Percentiles rank a stretch among this genome's conserved stretches.
Conservation (phyloP, 2,797 vertebrate genomes). For the Varecia variegata region DNA sequence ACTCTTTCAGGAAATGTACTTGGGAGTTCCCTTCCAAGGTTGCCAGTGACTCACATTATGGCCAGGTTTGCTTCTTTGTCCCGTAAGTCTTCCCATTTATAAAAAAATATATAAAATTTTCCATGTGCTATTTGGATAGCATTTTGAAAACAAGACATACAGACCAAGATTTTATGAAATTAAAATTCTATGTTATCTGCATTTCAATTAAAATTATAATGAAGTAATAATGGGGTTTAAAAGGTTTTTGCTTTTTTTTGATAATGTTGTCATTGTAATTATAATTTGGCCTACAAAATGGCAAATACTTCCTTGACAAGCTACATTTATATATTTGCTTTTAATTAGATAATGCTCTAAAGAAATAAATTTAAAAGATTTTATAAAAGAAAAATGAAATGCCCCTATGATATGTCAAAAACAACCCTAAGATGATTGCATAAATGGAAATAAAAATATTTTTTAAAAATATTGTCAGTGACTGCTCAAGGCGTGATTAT, state of each 20-base stretch:
- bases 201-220: neutral
- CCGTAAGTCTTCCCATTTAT: neutral
- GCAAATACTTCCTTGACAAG: neutral
- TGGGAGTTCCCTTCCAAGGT: slow-evolving; percentile 15
- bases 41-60: neutral
- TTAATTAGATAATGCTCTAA: slow-evolving; percentile 36
- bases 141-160: slow-evolving; percentile 28
- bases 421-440: slow-evolving; percentile 6
- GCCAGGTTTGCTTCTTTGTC: slow-evolving; percentile 26
- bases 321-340: neutral
- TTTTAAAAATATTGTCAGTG: slow-evolving; percentile 23
- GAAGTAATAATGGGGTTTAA: neutral
- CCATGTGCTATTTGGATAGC: neutral
- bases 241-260: neutral
- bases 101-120: slow-evolving; percentile 7
- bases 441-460: slow-evolving; percentile 65
- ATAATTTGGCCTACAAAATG: neutral
- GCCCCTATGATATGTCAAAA: neutral
- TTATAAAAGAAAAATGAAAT: slow-evolving; percentile 21
- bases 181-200: neutral
- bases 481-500: neutral
- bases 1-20: slow-evolving; percentile 30
- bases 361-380: slow-evolving; percentile 4
- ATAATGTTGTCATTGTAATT: neutral
- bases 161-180: neutral